Evolutionary conservation across 2,113 vertebrate genomes (phyloP), one percentile per base, ranked within the genome.

Genomic region (Chloropsis hardwickii): DNA sequence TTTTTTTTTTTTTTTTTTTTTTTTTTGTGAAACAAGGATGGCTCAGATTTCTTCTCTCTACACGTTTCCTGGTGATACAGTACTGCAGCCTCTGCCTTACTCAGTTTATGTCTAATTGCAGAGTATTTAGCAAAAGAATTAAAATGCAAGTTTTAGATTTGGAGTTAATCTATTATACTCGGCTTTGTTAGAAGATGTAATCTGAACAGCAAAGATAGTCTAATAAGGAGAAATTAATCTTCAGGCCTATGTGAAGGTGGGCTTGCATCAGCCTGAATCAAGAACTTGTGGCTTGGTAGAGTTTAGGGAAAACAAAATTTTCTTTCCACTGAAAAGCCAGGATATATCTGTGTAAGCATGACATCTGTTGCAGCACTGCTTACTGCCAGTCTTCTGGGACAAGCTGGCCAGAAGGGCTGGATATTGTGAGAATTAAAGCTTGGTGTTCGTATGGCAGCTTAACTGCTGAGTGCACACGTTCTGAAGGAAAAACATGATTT

Each of bases 101-200:
- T 96, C 85, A 90, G 84, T 35, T 95, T 71, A 29, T 67, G 66
- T 87, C 42, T 94, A 94, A 89, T 87, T 96, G 48, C 73, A 88
- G 88, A 93, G 66, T 87, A 76, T 85, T 95, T 87, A 82, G 67
- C 64, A 74, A 90, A 96, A 71, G 24, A 85, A 79, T 79, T 76
- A 28, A 70, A n/a, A 29, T 92, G 67, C 40, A 74, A 78, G 53
- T 72, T 92, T 90, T 78, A 61, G 60, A 60, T 94, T 82, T 83
- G 51, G 65, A 81, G 39, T 86, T 94, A 95, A 69, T 66, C 74
- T 54, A 51, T 90, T 88, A 44, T 21, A 54, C 62, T 85, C 0
- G 0, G 56, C 35, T 92, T 71, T 64, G 31, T 79, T 93, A 92
- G 50, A 47, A 64, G 81, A 92, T 85, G 69, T 77, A n/a, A 90